These are phyloP conservation scores for Helicoverpa assulta DNA, from an alignment of 2,888 invertebrate species.

Conservation along the genomic window DNA sequence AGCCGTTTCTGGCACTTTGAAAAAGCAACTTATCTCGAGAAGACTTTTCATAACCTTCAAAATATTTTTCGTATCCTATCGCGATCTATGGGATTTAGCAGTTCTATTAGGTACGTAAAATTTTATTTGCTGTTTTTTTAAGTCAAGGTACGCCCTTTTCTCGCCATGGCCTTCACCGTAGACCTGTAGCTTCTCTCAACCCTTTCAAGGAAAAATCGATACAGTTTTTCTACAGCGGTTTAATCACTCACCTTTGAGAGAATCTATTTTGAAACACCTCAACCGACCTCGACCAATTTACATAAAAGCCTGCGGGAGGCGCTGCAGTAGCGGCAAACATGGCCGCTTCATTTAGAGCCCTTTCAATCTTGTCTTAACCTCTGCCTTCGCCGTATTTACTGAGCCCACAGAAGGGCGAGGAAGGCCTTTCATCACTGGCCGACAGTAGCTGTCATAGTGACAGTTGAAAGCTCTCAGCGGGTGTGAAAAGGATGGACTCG, in stretches of 20 bases:
- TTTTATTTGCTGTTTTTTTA: neutral
- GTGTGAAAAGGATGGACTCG: constrained; percentile 66
- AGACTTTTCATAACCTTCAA: neutral
- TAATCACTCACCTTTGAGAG: constrained; percentile 46
- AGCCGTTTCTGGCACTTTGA: neutral
- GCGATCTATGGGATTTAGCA: neutral
- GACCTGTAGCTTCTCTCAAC: constrained; percentile 26
- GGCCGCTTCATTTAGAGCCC: constrained; percentile 65
- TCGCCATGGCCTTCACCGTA: constrained; percentile 1
- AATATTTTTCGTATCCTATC: neutral
- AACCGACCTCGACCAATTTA: constrained; percentile 76
- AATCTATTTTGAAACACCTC: constrained; percentile 63
- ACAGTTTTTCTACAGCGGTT: constrained; percentile 27
- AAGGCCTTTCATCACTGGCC: constrained; percentile 59
- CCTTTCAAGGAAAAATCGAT: constrained; percentile 3
- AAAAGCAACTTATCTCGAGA: neutral
- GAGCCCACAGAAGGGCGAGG: constrained; percentile 25
- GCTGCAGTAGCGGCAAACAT: constrained; percentile 72
- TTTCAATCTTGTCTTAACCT: constrained; percentile 40
- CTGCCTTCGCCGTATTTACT: constrained; percentile 34
- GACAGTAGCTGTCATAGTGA: constrained; percentile 74
- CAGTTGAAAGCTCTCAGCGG: constrained; percentile 73
- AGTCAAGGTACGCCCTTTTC: neutral
- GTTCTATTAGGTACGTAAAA: neutral
- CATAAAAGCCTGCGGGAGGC: constrained; percentile 75